Evolutionary conservation across 1,140 invertebrate species (phyloP), one percentile per base, ranked within the genome.

Genomic region (Micrasema minimum): DNA sequence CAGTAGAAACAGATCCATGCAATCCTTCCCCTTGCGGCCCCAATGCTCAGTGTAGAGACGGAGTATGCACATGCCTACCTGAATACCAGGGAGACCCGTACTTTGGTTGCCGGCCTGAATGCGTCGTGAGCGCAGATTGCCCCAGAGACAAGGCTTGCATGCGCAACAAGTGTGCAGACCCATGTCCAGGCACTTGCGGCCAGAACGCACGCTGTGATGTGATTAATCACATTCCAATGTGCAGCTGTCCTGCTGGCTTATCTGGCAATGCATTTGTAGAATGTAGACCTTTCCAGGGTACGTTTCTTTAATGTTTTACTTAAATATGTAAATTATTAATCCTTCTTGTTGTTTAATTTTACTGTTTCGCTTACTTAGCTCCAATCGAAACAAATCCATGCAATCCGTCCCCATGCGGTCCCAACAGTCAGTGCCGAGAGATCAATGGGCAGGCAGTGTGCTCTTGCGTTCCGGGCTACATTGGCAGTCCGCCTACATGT

Each of bases 31-130:
- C 90, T 26, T 93, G 91, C 80, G 91, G 91, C 46, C 67, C 87
- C 10, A 88, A 89, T 77, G 82, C 90, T 62, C 62, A 83, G 68
- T 91, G 90, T 76, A 82, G 80, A 68, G 85, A 88, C 73, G 88
- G 87, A 37, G 77, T 83, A 46, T 91, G 90, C 77, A 84, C 87
- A 41, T 92, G 91, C 76, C 72, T 89, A 43, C 79, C 85, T 48
- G 89, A 91, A 77, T 90, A 89, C 78, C 85, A 87, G 77, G 91
- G 91, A 53, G 88, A 92, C 81, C 90, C 91, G 1, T 90, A 89
- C 72, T 74, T 82, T 59, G 89, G 88, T 38, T 91, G 91, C 78
- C 80, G 89, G 78, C 90, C 89, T 12, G 90, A 91, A 84, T 92
- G 90, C 80, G 85, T 91, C 12, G 78, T 91, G 9, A 91, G 87